These are phyloP conservation scores for Bombus polaris DNA, from an alignment of 1,140 invertebrate genomes.

Conservation along the genomic window DNA sequence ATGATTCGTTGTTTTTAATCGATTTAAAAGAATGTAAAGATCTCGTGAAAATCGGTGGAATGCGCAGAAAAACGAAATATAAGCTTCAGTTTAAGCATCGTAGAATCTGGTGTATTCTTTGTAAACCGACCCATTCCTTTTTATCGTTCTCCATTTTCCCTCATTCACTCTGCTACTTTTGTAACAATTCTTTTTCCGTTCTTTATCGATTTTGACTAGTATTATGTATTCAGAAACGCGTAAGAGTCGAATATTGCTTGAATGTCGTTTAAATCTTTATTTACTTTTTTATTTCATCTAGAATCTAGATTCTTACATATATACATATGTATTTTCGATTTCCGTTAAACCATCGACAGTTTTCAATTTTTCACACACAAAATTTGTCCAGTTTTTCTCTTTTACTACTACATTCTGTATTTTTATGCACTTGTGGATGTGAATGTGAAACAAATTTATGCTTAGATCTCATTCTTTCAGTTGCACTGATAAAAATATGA, in stretches of 20 bases:
- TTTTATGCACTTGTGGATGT: too few relatives aligned
- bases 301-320: too few relatives aligned
- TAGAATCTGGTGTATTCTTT: neutral
- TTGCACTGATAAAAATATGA: too few relatives aligned
- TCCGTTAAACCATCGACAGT: too few relatives aligned
- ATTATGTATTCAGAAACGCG: neutral
- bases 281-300: too few relatives aligned
- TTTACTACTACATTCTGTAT: too few relatives aligned
- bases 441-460: too few relatives aligned
- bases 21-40: neutral
- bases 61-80: neutral
- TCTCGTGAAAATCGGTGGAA: neutral
- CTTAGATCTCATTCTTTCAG: too few relatives aligned
- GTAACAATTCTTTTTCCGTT: neutral
- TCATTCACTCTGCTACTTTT: neutral
- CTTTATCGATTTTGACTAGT: neutral
- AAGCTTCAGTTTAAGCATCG: slow-evolving; percentile 16
- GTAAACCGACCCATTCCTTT: neutral
- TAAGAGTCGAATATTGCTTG: neutral
- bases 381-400: too few relatives aligned
- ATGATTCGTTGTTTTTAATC: slow-evolving; percentile 6
- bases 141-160: neutral
- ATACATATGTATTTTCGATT: too few relatives aligned
- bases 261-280: neutral
- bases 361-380: too few relatives aligned